phyloP scores from a whole-genome alignment of 2,797 vertebrate genomes.

The Hapalemur alaotrensis region DNA sequence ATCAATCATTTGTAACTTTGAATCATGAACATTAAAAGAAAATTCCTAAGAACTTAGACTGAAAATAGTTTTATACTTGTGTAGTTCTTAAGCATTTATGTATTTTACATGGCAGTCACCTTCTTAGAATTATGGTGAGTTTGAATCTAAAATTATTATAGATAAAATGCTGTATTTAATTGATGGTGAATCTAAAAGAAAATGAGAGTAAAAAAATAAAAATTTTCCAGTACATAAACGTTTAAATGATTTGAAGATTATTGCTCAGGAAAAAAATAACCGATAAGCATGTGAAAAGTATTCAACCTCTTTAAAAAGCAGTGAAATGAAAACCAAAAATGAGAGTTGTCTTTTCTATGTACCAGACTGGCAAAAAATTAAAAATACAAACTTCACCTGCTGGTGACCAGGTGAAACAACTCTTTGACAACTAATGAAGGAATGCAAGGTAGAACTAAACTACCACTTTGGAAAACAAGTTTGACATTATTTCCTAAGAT shows the following conservation, averaged over 20 bases:
- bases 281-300: background rate
- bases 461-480: background rate
- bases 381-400: background rate
- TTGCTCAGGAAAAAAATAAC: background rate
- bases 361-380: background rate
- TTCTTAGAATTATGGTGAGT: background rate
- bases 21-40: background rate
- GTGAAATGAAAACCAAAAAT: background rate
- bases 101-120: background rate
- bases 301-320: background rate
- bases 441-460: background rate
- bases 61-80: background rate
- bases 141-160: constrained; percentile 19
- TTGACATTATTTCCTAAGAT: background rate
- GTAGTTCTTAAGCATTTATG: background rate
- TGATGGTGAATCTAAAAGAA: background rate
- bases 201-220: background rate
- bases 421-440: background rate
- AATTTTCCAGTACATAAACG: background rate
- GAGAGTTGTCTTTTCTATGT: background rate
- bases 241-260: background rate
- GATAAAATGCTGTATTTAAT: background rate
- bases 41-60: background rate
- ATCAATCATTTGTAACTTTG: background rate
- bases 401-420: background rate